A percentile compares a stretch with the other conserved stretches of the same genome.
phyloP scores from a whole-genome alignment of 2,113 vertebrate genomes.

The Dascyllus trimaculatus region DNA sequence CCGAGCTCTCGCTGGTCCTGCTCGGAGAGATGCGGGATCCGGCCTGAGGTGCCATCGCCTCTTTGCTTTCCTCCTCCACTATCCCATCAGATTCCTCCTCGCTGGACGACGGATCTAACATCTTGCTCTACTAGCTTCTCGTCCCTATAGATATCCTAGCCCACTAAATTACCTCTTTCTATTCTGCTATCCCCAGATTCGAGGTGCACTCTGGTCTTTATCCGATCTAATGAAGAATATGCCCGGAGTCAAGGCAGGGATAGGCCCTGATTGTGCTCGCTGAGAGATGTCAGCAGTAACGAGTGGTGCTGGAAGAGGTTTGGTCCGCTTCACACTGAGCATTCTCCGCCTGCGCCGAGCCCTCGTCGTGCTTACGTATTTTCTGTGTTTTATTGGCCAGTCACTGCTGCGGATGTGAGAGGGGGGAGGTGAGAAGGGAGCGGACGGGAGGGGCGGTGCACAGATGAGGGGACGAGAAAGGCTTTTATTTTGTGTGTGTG shows the following conservation, averaged over 20 bases:
- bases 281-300: constrained; percentile 78
- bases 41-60: constrained; percentile 89
- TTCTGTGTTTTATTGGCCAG: constrained; percentile 88
- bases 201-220: constrained; percentile 8
- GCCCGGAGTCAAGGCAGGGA: constrained; percentile 42
- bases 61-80: constrained; percentile 93
- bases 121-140: constrained; percentile 73
- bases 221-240: constrained; percentile 35
- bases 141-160: constrained; percentile 30
- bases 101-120: constrained; percentile 97
- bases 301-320: constrained; percentile 81
- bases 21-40: constrained; percentile 91
- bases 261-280: constrained; percentile 65
- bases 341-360: constrained; percentile 87
- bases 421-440: constrained; percentile 64
- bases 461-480: constrained; percentile 55
- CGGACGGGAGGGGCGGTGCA: constrained; percentile 60
- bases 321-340: constrained; percentile 75
- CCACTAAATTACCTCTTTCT: not conserved
- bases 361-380: constrained; percentile 89
- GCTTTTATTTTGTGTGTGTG: not conserved
- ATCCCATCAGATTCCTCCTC: constrained; percentile 96
- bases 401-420: constrained; percentile 84
- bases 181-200: not conserved
- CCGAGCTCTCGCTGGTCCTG: constrained; percentile 91